These are phyloP conservation scores for Morpho deidamia DNA, from an alignment of 2,888 invertebrate genomes.

Conservation along the genomic window DNA sequence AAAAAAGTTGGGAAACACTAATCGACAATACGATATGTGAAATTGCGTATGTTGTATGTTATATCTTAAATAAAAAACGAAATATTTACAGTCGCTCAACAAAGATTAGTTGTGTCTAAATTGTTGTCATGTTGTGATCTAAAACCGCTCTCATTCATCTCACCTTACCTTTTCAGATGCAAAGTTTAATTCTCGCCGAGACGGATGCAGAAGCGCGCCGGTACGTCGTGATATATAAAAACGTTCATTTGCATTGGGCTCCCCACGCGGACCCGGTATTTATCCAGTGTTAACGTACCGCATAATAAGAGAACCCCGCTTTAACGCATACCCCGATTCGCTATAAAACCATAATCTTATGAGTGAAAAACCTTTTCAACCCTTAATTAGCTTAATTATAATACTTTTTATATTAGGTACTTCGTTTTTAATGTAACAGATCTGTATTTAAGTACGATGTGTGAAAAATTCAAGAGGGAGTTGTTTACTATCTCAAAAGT, in stretches of 20 bases:
- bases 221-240: conserved; percentile 35
- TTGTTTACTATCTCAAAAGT: no score
- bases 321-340: conserved; percentile 47
- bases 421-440: neutral
- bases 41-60: no score
- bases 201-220: conserved; percentile 45
- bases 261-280: conserved; percentile 51
- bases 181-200: conserved; percentile 62
- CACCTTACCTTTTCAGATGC: conserved; percentile 64
- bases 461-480: no score
- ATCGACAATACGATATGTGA: no score
- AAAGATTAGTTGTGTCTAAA: conserved; percentile 67
- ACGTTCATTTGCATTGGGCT: conserved; percentile 68
- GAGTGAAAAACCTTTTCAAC: conserved; percentile 43
- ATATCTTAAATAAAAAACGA: conserved; percentile 49
- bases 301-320: conserved; percentile 61
- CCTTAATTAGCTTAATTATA: conserved; percentile 46
- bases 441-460: neutral
- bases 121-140: conserved; percentile 65
- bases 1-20: no score
- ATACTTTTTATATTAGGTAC: conserved; percentile 1
- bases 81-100: conserved; percentile 57
- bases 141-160: conserved; percentile 62
- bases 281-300: conserved; percentile 61
- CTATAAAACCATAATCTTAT: conserved; percentile 50